Evolutionary conservation across 1,140 invertebrate species (phyloP).

Genomic region (Procambarus virginalis): DNA sequence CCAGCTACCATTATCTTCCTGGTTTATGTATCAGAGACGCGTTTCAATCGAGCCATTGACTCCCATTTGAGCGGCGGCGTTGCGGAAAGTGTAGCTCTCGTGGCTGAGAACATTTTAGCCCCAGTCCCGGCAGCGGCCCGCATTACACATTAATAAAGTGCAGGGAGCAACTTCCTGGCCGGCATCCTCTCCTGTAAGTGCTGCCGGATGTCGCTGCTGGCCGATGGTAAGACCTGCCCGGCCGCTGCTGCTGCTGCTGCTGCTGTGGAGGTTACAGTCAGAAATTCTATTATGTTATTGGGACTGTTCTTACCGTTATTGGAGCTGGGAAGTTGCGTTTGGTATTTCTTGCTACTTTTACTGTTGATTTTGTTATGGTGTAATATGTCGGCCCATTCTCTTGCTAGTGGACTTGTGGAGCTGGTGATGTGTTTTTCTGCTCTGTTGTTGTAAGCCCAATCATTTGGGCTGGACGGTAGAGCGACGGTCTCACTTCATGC

Average conservation of each 20-base stretch:
- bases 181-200: slow-evolving; percentile 28
- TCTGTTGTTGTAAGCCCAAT: too few species aligned
- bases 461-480: too few species aligned
- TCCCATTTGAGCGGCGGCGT: slow-evolving; percentile 33
- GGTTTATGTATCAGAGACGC: slow-evolving; percentile 38
- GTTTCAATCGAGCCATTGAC: slow-evolving; percentile 41
- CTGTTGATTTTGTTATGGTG: too few species aligned
- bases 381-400: too few species aligned
- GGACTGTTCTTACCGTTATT: neutral
- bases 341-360: neutral
- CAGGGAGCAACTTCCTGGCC: slow-evolving; percentile 12
- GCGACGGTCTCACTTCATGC: too few species aligned
- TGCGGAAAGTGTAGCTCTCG: slow-evolving; percentile 28
- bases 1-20: slow-evolving; percentile 26
- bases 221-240: neutral
- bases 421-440: too few species aligned
- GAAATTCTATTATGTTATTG: too few species aligned
- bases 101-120: slow-evolving; percentile 27
- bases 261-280: too few species aligned
- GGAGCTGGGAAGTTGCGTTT: too few species aligned
- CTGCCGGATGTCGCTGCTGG: slow-evolving; percentile 13
- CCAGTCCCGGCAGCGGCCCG: neutral
- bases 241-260: neutral
- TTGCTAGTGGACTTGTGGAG: too few species aligned
- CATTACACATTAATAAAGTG: slow-evolving; percentile 39